A percentile compares a stretch with the other conserved stretches of the same genome.
Conservation (phyloP, 1,140 invertebrate genomes). For the Pomacea maculata region DNA sequence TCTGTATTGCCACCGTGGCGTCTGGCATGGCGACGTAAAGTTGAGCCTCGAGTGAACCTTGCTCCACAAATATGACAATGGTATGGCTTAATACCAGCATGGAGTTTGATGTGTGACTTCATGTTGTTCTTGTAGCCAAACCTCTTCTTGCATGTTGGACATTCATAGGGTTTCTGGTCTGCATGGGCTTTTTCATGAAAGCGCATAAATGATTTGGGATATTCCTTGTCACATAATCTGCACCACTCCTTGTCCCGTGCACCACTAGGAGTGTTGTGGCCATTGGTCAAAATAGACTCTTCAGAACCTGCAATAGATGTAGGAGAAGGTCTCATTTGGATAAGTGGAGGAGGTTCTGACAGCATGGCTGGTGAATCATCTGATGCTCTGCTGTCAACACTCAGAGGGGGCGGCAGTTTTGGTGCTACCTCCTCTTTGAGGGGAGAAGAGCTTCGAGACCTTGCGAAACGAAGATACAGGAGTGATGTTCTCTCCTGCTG, state of each 20-base stretch:
- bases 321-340: conserved; percentile 10
- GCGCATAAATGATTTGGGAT: conserved; percentile 51
- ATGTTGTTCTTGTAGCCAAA: conserved; percentile 72
- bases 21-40: conserved; percentile 53
- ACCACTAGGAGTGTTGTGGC: not conserved
- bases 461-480: conserved; percentile 33
- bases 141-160: conserved; percentile 70
- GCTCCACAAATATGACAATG: conserved; percentile 70
- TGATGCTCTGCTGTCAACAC: conserved; percentile 12
- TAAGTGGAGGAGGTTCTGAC: conserved; percentile 12
- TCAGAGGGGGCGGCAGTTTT: not conserved
- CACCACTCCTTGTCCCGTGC: conserved; percentile 52
- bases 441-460: not conserved
- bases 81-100: conserved; percentile 69
- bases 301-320: conserved; percentile 9
- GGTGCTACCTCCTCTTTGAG: conserved; percentile 5
- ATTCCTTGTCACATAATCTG: conserved; percentile 53
- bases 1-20: conserved; percentile 55
- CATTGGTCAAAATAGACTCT: conserved; percentile 19
- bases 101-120: conserved; percentile 69
- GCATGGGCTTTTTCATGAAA: conserved; percentile 70
- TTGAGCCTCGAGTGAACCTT: conserved; percentile 58
- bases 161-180: conserved; percentile 68
- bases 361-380: conserved; percentile 5
- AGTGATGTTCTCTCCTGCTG: conserved; percentile 46